These are phyloP conservation scores for Fulica atra DNA, from an alignment of 2,113 vertebrate species.

Conservation along the genomic window DNA sequence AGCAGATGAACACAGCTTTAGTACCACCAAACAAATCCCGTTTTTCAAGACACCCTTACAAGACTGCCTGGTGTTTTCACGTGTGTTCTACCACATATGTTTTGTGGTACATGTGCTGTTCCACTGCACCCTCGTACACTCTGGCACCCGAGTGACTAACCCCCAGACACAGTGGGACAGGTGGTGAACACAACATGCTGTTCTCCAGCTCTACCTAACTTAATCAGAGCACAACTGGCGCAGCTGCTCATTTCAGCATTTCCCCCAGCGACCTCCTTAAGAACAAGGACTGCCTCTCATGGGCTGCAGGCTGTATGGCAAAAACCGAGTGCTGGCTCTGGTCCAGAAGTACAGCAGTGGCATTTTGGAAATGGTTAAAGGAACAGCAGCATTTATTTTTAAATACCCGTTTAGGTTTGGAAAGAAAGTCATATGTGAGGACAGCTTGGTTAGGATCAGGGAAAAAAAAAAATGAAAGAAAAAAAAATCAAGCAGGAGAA, in stretches of 20 bases:
- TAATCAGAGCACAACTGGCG: background rate
- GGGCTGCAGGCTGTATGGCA: background rate
- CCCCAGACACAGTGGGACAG: background rate
- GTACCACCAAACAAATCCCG: background rate
- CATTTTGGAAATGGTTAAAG: slow-evolving; percentile 40
- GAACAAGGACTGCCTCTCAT: background rate
- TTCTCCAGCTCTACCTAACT: background rate
- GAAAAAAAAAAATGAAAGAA: background rate
- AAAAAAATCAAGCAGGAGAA: background rate
- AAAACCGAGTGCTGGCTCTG: slow-evolving; percentile 10
- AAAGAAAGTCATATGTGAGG: background rate
- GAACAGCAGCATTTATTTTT: background rate
- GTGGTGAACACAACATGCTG: background rate
- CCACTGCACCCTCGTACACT: background rate
- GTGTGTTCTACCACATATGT: background rate
- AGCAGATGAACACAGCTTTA: background rate
- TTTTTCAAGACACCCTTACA: slow-evolving; percentile 19
- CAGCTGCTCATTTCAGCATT: background rate
- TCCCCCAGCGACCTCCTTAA: slow-evolving; percentile 9
- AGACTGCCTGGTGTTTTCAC: background rate
- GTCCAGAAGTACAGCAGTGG: background rate
- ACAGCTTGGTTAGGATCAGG: background rate
- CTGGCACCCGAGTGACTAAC: background rate
- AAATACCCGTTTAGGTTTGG: background rate
- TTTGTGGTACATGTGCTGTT: background rate